Evolutionary conservation across 2,113 vertebrate genomes (phyloP), one percentile per base, ranked within the genome.

Genomic region (Nematolebias whitei): DNA sequence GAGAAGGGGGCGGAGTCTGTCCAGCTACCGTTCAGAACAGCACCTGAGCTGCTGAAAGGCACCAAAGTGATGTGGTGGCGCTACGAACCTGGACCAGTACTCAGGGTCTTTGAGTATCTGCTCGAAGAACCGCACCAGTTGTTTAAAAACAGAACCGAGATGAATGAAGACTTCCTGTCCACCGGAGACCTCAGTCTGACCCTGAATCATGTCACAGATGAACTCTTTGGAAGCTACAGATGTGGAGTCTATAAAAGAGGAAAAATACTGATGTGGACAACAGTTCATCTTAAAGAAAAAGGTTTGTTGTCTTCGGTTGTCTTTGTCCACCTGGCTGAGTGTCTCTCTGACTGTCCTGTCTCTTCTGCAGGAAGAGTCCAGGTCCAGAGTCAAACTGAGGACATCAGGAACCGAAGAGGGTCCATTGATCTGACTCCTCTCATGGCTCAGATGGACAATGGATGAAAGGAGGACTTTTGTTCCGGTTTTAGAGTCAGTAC

Each of bases 151-250:
- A 19, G 20, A 41, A 57, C 38, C 12, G 15, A 19, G 54, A 41
- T 40, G 38, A 57, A 45, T 13, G 10, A 19, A 44, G 41, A 45
- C 24, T 23, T 13, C 23, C 57, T 45, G 11, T 18, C 2, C 26
- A 44, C 41, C 2, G 57, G 57, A 59, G 41, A 59, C 57, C 16
- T 59, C 16, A 59, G 57, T 44, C 57, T 59, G 23, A 59, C 15
- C 0, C 41, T 59, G 24, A 19, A 2, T 1, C 13, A 5, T 4
- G 20, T 22, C 15, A 11, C 14, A 24, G 8, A 10, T 1, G 15
- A 1, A 23, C 38, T 15, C 20, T 10, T 4, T 26, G 39, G 23
- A 23, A 18, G 39, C 8, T 58, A 58, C 22, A 58, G 38, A 16
- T 58, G 55, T 43, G 20, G 3, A 18, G 39, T 43, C 39, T 58